These are phyloP conservation scores for Melanotaenia pygmaea DNA, from an alignment of 2,797 vertebrate species.

Conservation along the genomic window DNA sequence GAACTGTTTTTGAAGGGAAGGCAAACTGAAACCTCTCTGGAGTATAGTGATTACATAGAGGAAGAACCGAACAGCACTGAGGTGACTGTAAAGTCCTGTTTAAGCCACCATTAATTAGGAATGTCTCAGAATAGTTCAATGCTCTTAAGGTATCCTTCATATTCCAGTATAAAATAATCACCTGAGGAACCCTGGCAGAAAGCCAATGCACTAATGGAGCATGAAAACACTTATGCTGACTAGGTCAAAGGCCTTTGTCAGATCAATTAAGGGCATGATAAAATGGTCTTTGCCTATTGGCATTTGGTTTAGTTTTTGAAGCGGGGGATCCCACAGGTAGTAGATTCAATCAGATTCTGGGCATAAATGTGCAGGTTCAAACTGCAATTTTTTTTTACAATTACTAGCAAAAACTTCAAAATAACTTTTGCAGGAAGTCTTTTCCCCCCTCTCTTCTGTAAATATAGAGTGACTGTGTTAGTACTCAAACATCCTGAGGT, in stretches of 20 bases:
- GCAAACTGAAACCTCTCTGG: constrained; percentile 19
- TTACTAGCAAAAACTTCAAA: constrained; percentile 14
- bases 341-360: neutral
- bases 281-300: neutral
- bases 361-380: constrained; percentile 14
- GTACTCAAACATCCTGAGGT: constrained; percentile 39
- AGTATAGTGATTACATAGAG: constrained; percentile 14
- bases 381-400: constrained; percentile 14
- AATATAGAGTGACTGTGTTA: constrained; percentile 11
- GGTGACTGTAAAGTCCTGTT: neutral
- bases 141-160: constrained; percentile 21
- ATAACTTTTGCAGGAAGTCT: neutral
- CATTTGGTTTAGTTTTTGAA: constrained; percentile 12
- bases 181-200: constrained; percentile 21
- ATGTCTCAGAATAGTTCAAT: constrained; percentile 14
- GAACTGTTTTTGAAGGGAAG: constrained; percentile 19
- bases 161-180: constrained; percentile 26
- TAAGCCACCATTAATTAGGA: neutral
- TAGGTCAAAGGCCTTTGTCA: constrained; percentile 28
- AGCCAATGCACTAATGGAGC: constrained; percentile 24
- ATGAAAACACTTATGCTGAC: constrained; percentile 22
- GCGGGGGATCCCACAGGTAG: constrained; percentile 1
- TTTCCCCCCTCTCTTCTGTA: constrained; percentile 20
- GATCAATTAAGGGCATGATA: constrained; percentile 25
- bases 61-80: constrained; percentile 15